Conservation (phyloP, 1,140 invertebrate genomes). For the Saccostrea cuccullata region DNA sequence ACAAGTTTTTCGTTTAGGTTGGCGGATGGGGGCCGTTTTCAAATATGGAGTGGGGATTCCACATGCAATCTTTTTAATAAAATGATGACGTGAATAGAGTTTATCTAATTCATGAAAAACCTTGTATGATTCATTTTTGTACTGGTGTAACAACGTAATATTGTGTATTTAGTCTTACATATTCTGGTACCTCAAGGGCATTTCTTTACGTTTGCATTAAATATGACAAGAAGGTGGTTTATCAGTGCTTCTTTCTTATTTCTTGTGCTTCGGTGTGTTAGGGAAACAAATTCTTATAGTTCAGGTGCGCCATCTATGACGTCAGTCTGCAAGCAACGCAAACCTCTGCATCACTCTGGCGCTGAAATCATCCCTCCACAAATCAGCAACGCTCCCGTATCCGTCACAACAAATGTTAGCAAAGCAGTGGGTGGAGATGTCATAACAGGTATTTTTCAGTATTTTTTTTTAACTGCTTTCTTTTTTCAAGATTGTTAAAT, state of each 20-base stretch:
- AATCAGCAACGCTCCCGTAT: not conserved
- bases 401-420: not conserved
- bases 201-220: not conserved
- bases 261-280: not conserved
- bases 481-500: too few species aligned
- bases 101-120: too few species aligned
- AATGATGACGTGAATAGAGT: too few species aligned
- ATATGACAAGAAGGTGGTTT: not conserved
- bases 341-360: not conserved
- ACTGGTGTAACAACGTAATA: too few species aligned
- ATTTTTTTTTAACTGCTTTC: not conserved
- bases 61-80: too few species aligned
- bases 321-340: constrained; percentile 9
- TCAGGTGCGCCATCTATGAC: constrained; percentile 21
- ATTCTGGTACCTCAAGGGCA: too few species aligned
- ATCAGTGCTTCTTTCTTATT: not conserved
- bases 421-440: not conserved
- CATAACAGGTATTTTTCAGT: not conserved
- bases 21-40: too few species aligned
- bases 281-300: not conserved
- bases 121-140: too few species aligned
- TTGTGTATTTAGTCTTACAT: too few species aligned
- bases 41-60: too few species aligned
- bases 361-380: constrained; percentile 4
- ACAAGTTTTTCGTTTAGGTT: too few species aligned